Conservation (phyloP, 2,113 vertebrate genomes). For the Noturus placidus region DNA sequence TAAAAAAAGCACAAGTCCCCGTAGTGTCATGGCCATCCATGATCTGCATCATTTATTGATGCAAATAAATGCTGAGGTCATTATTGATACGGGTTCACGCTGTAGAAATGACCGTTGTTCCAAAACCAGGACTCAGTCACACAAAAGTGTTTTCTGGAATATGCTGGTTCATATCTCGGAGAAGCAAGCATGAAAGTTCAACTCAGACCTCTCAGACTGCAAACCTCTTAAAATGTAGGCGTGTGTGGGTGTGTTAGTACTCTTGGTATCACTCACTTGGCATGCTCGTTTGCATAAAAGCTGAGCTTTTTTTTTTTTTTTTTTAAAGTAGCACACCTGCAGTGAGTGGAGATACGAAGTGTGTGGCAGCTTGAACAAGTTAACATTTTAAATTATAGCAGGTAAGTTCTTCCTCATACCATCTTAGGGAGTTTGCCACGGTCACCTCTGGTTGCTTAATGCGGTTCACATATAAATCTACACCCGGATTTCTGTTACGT, state of each 20-base stretch:
- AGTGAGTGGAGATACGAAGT: background rate
- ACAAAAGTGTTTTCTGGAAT: background rate
- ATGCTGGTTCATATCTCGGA: background rate
- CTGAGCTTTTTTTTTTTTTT: too few species aligned
- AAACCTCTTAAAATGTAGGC: background rate
- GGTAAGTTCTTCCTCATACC: background rate
- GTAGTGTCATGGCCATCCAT: background rate
- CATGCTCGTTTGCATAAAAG: background rate
- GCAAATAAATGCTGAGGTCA: background rate
- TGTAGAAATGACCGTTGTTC: background rate
- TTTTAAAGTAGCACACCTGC: background rate
- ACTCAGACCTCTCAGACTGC: background rate
- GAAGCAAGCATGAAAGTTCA: background rate
- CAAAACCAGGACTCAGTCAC: background rate
- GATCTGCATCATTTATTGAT: background rate
- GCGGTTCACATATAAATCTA: background rate
- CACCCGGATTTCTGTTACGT: background rate
- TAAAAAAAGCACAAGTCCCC: background rate
- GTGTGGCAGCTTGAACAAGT: background rate
- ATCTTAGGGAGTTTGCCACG: background rate
- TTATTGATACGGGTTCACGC: background rate
- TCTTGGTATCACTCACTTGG: background rate
- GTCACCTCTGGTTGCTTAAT: background rate
- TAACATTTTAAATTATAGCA: background rate
- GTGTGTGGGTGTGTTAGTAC: background rate